Base-by-base conservation (phyloP, 2,797 vertebrate species). In the Gadopsis bispinosus region DNA sequence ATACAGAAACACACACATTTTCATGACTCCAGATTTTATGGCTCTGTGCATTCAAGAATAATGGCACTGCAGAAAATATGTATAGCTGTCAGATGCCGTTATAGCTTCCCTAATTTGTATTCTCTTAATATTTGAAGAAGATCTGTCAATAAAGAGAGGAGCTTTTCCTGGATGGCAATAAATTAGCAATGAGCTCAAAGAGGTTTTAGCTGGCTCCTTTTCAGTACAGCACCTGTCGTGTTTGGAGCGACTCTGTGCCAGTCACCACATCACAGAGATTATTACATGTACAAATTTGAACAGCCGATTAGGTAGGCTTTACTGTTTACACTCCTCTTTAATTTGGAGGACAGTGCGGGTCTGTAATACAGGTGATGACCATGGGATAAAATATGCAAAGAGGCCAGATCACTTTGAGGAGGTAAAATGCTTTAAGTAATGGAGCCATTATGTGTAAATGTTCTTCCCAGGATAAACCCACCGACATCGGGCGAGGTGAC, bases 281-380 rank as follows among this genome's bases (percentile, higher is more conserved):
- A 92, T 91, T 87, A 89, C 80, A 63, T 79, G 79, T 83, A 70
- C 82, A 90, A 80, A 92, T 93, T 88, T 93, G 86, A 92, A 88
- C 86, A 92, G 86, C 62, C 14, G 80, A 88, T 90, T 82, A 88
- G 50, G 60, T 55, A 33, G 53, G 48, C 75, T 72, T 66, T 45
- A 22, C 56, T 86, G 77, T 90, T 90, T 83, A 69, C 77, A 69
- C 69, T 59, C 35, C 37, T 51, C 37, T 73, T 77, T 68, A 73
- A 79, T 59, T 79, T 63, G 55, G 61, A 78, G 53, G 73, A 72
- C 48, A 61, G 47, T 56, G 67, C 66, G 51, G 67, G 22, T 69
- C 56, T 69, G 47, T 77, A 69, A 75, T 69, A 63, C 10, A 63
- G 78, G 41, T 79, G 64, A 73, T 60, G 62, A 68, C 64, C 70